phyloP scores from a whole-genome alignment of 1,140 invertebrate genomes.

The Calephelis nemesis region DNA sequence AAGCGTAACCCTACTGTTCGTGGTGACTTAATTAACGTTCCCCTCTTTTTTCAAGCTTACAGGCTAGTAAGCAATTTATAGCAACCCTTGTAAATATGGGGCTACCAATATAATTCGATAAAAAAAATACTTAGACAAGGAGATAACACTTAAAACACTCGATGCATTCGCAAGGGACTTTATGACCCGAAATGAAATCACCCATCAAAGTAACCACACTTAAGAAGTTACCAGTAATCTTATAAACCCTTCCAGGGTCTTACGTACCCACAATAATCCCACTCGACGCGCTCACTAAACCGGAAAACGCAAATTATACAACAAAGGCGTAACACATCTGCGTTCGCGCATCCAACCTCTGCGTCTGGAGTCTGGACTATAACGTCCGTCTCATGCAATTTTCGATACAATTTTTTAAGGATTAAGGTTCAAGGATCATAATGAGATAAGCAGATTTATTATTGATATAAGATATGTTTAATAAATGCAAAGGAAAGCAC shows the following conservation, averaged over 20 bases:
- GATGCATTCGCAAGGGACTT: background rate
- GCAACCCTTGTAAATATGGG: no score
- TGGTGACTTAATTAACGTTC: no score
- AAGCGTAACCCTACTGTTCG: no score
- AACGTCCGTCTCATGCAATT: conserved; percentile 26
- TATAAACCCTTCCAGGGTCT: conserved; percentile 45
- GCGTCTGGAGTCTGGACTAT: conserved; percentile 17
- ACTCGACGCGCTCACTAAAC: conserved; percentile 69
- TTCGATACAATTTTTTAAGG: conserved; percentile 35
- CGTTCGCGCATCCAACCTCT: conserved; percentile 46
- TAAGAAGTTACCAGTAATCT: conserved; percentile 41
- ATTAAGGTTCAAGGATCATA: conserved; percentile 29
- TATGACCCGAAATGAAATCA: conserved; percentile 16
- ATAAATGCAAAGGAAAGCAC: conserved; percentile 67
- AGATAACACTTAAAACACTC: background rate
- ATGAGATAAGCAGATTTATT: conserved; percentile 53
- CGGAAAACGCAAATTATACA: conserved; percentile 76
- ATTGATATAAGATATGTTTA: conserved; percentile 73
- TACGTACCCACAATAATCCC: conserved; percentile 48
- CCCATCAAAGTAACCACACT: conserved; percentile 32
- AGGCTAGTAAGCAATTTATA: no score
- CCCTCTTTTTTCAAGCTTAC: no score
- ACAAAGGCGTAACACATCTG: conserved; percentile 75
- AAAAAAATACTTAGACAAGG: no score
- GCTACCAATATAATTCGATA: no score